Conservation (phyloP, 2,888 invertebrate genomes). For the Lithodes maja region DNA sequence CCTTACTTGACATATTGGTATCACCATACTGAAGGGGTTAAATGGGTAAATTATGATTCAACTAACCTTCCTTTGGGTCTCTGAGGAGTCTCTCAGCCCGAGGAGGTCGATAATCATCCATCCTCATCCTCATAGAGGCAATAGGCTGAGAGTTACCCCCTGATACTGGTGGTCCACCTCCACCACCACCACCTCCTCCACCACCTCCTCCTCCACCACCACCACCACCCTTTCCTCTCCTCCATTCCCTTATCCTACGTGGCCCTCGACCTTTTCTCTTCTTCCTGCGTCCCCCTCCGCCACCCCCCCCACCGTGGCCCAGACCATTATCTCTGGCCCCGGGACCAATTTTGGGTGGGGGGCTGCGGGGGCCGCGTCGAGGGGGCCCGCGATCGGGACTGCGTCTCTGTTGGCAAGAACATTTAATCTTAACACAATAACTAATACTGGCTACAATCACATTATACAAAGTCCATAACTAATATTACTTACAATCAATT, state of each 20-base stretch:
- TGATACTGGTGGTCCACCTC: slow-evolving; percentile 54
- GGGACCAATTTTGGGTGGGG: slow-evolving; percentile 43
- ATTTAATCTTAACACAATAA: background rate
- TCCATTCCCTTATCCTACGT: background rate
- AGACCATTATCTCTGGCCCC: slow-evolving; percentile 42
- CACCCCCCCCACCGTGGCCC: background rate
- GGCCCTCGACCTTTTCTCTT: background rate
- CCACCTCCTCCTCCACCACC: slow-evolving; percentile 32
- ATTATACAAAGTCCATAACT: no score
- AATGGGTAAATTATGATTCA: background rate
- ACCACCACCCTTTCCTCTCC: slow-evolving; percentile 35
- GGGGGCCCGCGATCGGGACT: slow-evolving; percentile 38
- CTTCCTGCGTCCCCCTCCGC: slow-evolving; percentile 4
- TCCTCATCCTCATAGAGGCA: slow-evolving; percentile 70
- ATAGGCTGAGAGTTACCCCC: slow-evolving; percentile 67
- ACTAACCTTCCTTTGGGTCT: slow-evolving; percentile 58
- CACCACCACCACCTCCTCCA: slow-evolving; percentile 28
- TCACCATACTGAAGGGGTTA: background rate
- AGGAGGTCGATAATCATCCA: slow-evolving; percentile 70
- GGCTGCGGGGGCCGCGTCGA: slow-evolving; percentile 52
- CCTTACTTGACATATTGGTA: no score
- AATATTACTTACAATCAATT: no score
- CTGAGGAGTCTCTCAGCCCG: slow-evolving; percentile 51
- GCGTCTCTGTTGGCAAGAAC: slow-evolving; percentile 54
- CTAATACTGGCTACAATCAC: no score